Percentiles rank a stretch among this genome's conserved stretches.
These are phyloP conservation scores for Micropterix aruncella DNA, from an alignment of 2,888 invertebrate species.

Conservation along the genomic window DNA sequence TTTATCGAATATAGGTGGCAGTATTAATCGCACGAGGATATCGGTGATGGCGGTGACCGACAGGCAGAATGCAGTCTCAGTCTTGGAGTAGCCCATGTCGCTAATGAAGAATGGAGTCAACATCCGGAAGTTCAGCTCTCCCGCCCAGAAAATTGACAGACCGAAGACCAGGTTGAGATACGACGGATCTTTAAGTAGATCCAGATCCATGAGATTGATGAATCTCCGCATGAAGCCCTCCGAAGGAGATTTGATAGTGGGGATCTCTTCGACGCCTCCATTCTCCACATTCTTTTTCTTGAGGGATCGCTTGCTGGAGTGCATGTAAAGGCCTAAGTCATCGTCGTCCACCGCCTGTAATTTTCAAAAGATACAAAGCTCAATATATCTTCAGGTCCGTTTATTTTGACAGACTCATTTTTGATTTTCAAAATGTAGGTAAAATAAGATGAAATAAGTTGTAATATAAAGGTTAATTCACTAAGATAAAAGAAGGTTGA, in stretches of 20 bases:
- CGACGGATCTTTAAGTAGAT: conserved; percentile 54
- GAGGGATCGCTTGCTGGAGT: conserved; percentile 16
- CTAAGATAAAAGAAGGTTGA: no score
- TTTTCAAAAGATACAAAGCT: no score
- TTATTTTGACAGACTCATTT: no score
- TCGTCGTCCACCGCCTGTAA: conserved; percentile 32
- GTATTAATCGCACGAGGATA: conserved; percentile 53
- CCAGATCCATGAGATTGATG: conserved; percentile 54
- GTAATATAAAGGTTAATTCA: no score
- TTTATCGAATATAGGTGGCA: conserved; percentile 63
- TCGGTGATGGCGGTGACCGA: conserved; percentile 64
- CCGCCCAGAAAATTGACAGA: conserved; percentile 58
- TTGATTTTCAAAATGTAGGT: no score
- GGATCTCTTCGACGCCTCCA: conserved; percentile 5
- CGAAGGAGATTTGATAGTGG: conserved; percentile 13
- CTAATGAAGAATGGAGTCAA: conserved; percentile 54
- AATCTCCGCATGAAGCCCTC: conserved; percentile 39
- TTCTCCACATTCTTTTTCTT: neutral
- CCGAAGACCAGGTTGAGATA: conserved; percentile 61
- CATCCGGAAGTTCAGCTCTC: conserved; percentile 63
- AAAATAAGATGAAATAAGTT: no score
- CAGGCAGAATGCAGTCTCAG: conserved; percentile 57
- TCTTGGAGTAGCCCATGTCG: conserved; percentile 45
- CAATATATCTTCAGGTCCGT: no score
- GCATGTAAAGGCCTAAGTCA: conserved; percentile 31